Evolutionary conservation across 2,113 vertebrate genomes (phyloP), one percentile per base, ranked within the genome.

Genomic region (Mormyrus iriodes): DNA sequence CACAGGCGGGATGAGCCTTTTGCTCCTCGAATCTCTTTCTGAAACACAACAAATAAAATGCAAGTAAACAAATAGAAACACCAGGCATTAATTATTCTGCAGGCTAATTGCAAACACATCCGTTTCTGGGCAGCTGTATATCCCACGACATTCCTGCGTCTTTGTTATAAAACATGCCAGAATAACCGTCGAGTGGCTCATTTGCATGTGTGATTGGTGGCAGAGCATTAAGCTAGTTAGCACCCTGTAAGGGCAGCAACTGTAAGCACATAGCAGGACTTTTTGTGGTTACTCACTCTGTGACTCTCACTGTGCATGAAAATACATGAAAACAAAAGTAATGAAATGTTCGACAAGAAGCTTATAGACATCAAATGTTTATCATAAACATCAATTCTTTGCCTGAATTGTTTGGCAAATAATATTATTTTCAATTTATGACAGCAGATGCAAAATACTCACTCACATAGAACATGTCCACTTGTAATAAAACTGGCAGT

Each of bases 1-100:
- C 61, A 89, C 35, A 90, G 91, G 88, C 49, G 90, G 46, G 88
- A 85, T 53, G 35, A 90, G 46, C 79, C 88, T 92, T 91, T 91
- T 90, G 91, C 88, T 91, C 86, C 88, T 39, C 49, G 89, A 88
- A 27, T 88, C 84, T 86, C 79, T 51, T 73, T 79, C 58, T 52
- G 86, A 88, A 24, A 21, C 15, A 84, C 0, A 31, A 35, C 46
- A 46, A 10, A 88, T 17, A 69, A 73, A 73, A 58, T 8, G 21
- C 27, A 76, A 39, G 39, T 21, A 24, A 58, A 58, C 15, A 79
- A 42, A 42, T 13, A 79, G 35, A 79, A 42, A 79, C 73, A 8
- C 31, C 31, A 19, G 35, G 17, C 35, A 39, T 42, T 19, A 76
- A 5, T 76, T 79, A 79, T 42, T 42, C 42, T 35, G 35, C 35